phyloP scores from a whole-genome alignment of 35 echinoderm and acorn worm genomes.

The Lytechinus variegatus region DNA sequence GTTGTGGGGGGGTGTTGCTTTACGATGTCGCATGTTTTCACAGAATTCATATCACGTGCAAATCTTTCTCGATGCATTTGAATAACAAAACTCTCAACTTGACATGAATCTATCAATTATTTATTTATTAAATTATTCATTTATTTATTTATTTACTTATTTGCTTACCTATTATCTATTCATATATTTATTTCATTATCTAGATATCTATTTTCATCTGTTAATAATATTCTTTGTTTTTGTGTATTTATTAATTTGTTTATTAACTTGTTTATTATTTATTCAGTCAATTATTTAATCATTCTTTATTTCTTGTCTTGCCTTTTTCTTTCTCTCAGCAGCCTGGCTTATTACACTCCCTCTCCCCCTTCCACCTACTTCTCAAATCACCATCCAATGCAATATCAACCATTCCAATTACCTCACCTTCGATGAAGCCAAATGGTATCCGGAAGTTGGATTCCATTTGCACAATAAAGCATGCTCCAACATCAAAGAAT shows the following conservation, averaged over 20 bases:
- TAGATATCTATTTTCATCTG: neutral
- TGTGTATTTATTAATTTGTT: too few relatives aligned
- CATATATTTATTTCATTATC: neutral
- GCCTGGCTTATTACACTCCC: too few relatives aligned
- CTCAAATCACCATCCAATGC: neutral
- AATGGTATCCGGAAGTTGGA: constrained; percentile 2
- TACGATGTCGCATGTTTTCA: too few relatives aligned
- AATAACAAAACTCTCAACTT: too few relatives aligned
- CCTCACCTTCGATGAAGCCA: neutral
- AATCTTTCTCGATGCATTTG: too few relatives aligned
- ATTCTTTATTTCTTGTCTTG: neutral
- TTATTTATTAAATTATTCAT: too few relatives aligned
- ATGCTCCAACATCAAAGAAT: neutral
- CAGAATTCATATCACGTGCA: too few relatives aligned
- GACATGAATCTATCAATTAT: neutral
- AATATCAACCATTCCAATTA: neutral
- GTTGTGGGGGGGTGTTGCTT: too few relatives aligned
- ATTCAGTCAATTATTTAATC: neutral
- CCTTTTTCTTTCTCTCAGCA: too few relatives aligned
- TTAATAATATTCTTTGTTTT: neutral
- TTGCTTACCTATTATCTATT: too few relatives aligned
- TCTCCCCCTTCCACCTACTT: neutral
- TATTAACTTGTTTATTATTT: too few relatives aligned
- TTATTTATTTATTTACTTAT: too few relatives aligned
- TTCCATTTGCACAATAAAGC: neutral